Conservation (phyloP, 2,113 vertebrate species). For the Rhodinocichla rosea region DNA sequence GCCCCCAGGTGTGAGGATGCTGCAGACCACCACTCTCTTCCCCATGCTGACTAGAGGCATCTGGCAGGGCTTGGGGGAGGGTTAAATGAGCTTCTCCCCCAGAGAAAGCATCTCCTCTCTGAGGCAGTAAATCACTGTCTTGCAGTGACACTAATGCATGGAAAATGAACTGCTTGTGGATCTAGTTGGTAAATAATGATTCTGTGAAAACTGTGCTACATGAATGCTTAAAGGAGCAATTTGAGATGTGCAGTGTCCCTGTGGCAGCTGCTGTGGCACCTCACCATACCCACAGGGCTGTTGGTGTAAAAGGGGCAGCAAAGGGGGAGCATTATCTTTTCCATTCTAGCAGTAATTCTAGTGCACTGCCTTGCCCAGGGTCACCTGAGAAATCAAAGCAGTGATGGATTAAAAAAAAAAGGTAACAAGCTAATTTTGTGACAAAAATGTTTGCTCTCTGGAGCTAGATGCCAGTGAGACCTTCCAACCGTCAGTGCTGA, state of each 20-base stretch:
- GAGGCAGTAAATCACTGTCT: slow-evolving; percentile 1
- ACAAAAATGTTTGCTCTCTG: neutral
- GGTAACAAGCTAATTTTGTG: neutral
- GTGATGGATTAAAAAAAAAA: neutral
- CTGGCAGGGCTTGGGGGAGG: neutral
- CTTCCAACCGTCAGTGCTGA: neutral
- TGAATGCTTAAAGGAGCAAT: neutral
- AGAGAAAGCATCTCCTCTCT: neutral
- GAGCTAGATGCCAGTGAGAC: neutral
- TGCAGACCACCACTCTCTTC: neutral
- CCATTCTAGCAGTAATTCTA: neutral
- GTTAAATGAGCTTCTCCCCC: neutral
- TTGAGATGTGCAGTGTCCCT: neutral
- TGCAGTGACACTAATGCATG: neutral
- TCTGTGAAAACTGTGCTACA: neutral
- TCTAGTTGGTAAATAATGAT: neutral
- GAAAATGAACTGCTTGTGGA: neutral
- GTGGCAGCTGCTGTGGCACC: neutral
- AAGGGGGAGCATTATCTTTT: neutral
- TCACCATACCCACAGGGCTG: neutral
- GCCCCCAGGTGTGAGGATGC: neutral
- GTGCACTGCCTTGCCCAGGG: neutral
- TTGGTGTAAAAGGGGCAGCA: neutral
- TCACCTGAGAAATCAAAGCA: neutral
- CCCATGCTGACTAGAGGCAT: neutral